phyloP scores from a whole-genome alignment of 2,113 vertebrate genomes.

The Tetrax tetrax region DNA sequence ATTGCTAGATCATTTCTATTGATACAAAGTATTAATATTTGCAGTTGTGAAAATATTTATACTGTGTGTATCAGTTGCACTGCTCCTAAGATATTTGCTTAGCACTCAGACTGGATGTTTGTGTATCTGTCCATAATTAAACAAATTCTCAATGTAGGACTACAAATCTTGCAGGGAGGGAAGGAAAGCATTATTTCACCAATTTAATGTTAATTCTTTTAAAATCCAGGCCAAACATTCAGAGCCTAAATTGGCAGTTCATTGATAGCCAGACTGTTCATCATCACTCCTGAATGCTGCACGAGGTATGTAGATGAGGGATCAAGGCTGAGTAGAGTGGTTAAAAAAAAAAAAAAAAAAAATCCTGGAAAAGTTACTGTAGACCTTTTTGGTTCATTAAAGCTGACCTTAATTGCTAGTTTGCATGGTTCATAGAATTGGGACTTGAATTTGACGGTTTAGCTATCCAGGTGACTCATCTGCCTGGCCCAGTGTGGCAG shows the following conservation, averaged over 20 bases:
- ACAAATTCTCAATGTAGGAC: neutral
- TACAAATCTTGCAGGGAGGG: neutral
- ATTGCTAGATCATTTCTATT: neutral
- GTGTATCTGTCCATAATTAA: neutral
- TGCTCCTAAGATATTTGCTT: neutral
- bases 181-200: neutral
- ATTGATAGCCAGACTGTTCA: neutral
- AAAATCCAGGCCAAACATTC: neutral
- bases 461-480: neutral
- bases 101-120: neutral
- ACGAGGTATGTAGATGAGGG: neutral
- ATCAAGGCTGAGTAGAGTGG: neutral
- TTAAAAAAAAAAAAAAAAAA: neutral
- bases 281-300: neutral
- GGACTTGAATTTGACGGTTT: neutral
- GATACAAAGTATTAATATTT: neutral
- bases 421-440: neutral
- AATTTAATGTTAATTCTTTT: neutral
- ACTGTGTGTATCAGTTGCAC: neutral
- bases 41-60: neutral
- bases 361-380: neutral
- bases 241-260: neutral
- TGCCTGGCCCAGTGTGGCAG: neutral
- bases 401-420: neutral
- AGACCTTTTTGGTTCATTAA: neutral